Evolutionary conservation across 2,888 invertebrate genomes (phyloP), one percentile per base, ranked within the genome.

Genomic region (Cryptocephalus primarius): DNA sequence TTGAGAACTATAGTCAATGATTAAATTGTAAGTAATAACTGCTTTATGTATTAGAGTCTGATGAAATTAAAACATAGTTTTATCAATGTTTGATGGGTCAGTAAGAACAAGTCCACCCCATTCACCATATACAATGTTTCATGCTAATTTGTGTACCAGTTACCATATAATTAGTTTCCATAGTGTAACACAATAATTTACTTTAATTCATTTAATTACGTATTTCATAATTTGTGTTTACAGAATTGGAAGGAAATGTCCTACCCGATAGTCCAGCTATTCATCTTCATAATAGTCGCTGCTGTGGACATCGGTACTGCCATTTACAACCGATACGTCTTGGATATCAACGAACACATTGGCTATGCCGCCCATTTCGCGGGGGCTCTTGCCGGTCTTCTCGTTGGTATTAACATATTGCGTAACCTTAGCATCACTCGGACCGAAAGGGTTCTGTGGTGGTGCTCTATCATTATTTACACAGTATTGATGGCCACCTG

Each of bases 211-310:
- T 6, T 6, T 22, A 22, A 22, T 22, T 22, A 22, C 6, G 3
- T 6, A 22, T 2, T 22, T 4, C 22, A 22, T 22, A 22, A 22
- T 22, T 22, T 22, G 6, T 22, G 12, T 50, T 53, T 55, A 33
- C 72, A 92, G 90, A 99, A 99, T 70, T 99, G 94, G 90, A 76
- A 79, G 11, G 93, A 97, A 72, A 99, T 99, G 97, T 89, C 94
- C 62, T 92, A 85, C 65, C 91, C 92, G 1, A 78, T 87, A 54
- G 75, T 89, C 8, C 89, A 96, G 61, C 74, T 96, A 22, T 65
- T 88, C 8, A 80, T 93, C 13, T 88, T 97, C 64, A 58, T 91
- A 0, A 68, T 91, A 8, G 77, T 96, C 53, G 86, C 88, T 4
- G 78, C 75, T 0, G 82, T 85, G 38, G 97, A 99, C 70, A 75